A percentile compares a stretch with the other conserved stretches of the same genome.
These are phyloP conservation scores for Drosophila bocqueti DNA, from an alignment of 1,140 invertebrate genomes.

Conservation along the genomic window DNA sequence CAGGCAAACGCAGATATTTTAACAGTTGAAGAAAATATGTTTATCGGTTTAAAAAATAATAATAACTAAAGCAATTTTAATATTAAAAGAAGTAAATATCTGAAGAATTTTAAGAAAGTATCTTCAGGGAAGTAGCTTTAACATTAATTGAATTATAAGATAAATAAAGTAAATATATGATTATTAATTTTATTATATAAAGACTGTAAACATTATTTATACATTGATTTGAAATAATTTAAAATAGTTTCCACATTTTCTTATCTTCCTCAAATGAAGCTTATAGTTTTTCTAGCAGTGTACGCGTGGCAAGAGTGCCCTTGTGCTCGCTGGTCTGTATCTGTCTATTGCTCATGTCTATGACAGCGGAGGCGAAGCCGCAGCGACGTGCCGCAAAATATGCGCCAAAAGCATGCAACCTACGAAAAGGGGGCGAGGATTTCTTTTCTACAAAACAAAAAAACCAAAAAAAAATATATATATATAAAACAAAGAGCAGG, in stretches of 20 bases:
- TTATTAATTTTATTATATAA: no score
- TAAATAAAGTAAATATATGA: no score
- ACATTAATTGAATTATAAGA: no score
- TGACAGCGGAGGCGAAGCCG: slow-evolving; percentile 61
- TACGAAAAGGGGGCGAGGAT: slow-evolving; percentile 2
- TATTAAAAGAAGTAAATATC: neutral
- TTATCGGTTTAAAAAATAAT: neutral
- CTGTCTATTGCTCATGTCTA: slow-evolving; percentile 60
- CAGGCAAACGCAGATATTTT: slow-evolving; percentile 6
- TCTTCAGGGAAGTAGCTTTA: no score
- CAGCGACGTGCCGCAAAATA: slow-evolving; percentile 67
- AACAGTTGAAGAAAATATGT: slow-evolving; percentile 9
- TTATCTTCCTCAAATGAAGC: rapidly evolving
- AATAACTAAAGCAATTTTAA: neutral
- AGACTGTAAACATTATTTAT: no score
- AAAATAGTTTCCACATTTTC: neutral
- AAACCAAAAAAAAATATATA: neutral
- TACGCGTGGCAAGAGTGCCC: slow-evolving; percentile 22
- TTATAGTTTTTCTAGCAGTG: neutral
- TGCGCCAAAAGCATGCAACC: slow-evolving; percentile 72
- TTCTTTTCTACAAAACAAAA: neutral
- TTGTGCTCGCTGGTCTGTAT: slow-evolving; percentile 34
- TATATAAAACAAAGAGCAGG: neutral
- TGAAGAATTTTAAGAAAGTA: no score
- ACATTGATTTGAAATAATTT: neutral